Evolutionary conservation across 2,113 vertebrate genomes (phyloP).

Genomic region (Genyomyrus donnyi): DNA sequence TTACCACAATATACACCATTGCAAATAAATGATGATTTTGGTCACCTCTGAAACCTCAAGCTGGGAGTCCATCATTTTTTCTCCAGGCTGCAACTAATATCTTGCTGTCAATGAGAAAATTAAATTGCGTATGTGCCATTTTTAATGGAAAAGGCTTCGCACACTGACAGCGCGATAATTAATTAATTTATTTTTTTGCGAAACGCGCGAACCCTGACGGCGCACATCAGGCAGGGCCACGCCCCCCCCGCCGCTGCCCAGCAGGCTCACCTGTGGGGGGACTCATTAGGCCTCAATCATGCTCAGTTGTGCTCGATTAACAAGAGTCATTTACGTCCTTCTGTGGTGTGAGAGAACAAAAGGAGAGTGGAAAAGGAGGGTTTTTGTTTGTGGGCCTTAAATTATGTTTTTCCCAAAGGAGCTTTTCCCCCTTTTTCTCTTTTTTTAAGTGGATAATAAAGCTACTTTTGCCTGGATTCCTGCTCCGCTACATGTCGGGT

Average conservation of each 20-base stretch:
- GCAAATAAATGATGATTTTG: neutral
- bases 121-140: neutral
- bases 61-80: neutral
- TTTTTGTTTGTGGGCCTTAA: conserved; percentile 1
- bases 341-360: neutral
- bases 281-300: neutral
- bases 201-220: neutral
- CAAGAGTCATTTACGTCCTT: conserved; percentile 3
- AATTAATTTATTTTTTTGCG: neutral
- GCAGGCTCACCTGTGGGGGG: neutral
- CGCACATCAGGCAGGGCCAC: neutral
- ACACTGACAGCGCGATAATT: neutral
- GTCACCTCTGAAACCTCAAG: neutral
- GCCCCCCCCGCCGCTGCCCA: neutral
- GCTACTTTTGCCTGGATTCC: neutral
- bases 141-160: neutral
- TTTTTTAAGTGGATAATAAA: neutral
- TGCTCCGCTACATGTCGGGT: neutral
- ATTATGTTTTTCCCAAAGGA: neutral
- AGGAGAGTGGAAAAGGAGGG: neutral
- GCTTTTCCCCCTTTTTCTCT: neutral
- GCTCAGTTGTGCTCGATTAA: conserved; percentile 1
- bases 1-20: neutral
- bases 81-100: neutral
- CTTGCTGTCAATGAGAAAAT: neutral